Base-by-base conservation (phyloP, 2,113 vertebrate genomes). In the Lophochroa leadbeateri region DNA sequence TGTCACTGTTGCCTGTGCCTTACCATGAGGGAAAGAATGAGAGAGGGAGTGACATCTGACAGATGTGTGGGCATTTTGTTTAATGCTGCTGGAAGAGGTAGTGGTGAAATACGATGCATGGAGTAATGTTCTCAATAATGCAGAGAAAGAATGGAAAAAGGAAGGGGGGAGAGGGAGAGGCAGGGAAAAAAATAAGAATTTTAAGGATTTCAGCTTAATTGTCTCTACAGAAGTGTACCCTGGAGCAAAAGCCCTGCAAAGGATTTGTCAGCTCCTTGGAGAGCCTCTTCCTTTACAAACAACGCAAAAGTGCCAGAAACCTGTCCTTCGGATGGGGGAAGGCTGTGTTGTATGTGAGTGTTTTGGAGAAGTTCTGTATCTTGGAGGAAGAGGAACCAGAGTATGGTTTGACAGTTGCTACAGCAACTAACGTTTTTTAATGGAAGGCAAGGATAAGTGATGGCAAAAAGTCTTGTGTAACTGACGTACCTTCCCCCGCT, bases 341-440 rank as follows among this genome's bases (percentile, higher is more conserved):
- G 71, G 27, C 74, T 94, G 74, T 68, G 82, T 88, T 95, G 84
- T 77, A 15, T 95, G 37, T 39, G 86, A 95, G 55, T 96, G 86
- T 96, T 95, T 97, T 96, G 92, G 93, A 95, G 95, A 96, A 92
- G 60, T 94, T 95, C 92, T 76, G 85, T 94, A 76, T 85, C 83
- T 97, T 85, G 44, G 80, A 95, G 86, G 82, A 94, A 97, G 91
- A 94, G 27, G 85, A 87, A 84, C 49, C 7, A 2, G 43, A 96
- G 93, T 86, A 74, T 94, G 71, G 79, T 94, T 53, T 90, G 67
- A 58, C 81, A 94, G 84, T 97, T 97, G 88, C 95, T 81, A 95
- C 90, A 93, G 90, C 82, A 89, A 76, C 95, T 82, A 82, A 94
- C 24, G 4, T 74, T 90, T 82, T 97, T 95, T 93, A 92, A 93